Base-by-base conservation (phyloP, 2,797 vertebrate species). In the Danionella dracula region DNA sequence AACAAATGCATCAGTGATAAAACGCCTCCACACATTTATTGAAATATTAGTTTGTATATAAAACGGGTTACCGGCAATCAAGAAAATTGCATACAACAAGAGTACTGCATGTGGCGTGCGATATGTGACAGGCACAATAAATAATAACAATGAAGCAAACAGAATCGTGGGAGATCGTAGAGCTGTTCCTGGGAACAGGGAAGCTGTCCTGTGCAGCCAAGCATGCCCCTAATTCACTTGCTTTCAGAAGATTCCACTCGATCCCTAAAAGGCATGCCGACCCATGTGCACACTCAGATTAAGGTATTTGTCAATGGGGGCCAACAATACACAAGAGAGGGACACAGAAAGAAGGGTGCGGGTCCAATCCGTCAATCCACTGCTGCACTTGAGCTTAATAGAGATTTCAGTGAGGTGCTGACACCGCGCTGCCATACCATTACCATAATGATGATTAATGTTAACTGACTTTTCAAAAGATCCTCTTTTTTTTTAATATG, bases 361-460 rank as follows among this genome's bases (percentile, higher is more conserved):
- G 41, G 31, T 19, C 16, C 61, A 69, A 61, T 76, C 78, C 73
- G 74, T 78, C 76, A 62, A 67, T 76, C 66, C 64, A 73, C 68
- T 66, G 62, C 70, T 34, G 49, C 44, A 37, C 72, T 66, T 32
- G 35, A 57, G 62, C 68, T 76, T 72, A 76, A 71, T 68, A 74
- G 72, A 78, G 68, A 75, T 72, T 71, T 76, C 70, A 66, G 68
- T 76, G 68, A 68, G 74, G 63, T 76, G 76, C 71, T 78, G 74
- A 74, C 71, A 74, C 34, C 32, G 44, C 16, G n/a, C 64, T 70
- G 73, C 69, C 71, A 72, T 67, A 70, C 71, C 73, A 72, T 75
- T 75, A 70, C 44, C 78, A 76, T 74, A 76, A 74, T 70, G 77
- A 76, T 74, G 77, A 78, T 76, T 76, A 76, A 76, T 78, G 71